Percentiles rank a stretch among this genome's conserved stretches.
Evolutionary conservation across 2,888 invertebrate genomes (phyloP).

Genomic region (Noctua janthe): DNA sequence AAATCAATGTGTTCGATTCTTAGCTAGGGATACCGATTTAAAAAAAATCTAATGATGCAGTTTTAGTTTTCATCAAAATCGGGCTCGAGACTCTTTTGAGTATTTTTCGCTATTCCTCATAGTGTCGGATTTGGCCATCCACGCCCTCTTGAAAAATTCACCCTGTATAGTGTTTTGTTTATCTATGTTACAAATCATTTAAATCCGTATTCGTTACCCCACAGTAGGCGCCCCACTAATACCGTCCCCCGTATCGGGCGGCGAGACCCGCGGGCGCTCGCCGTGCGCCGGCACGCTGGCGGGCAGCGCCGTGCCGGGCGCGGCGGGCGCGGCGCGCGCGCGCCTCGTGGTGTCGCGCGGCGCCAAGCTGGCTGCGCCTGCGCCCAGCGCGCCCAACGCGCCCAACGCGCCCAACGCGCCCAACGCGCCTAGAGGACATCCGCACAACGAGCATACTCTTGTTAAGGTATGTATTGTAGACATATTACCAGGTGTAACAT

Average conservation of each 20-base stretch:
- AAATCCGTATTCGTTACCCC: background rate
- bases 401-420: constrained; percentile 30
- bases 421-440: constrained; percentile 36
- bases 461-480: constrained; percentile 78
- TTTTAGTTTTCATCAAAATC: too few relatives aligned
- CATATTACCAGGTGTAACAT: too few relatives aligned
- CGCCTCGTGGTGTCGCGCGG: constrained; percentile 68
- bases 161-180: too few relatives aligned
- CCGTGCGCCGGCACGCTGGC: constrained; percentile 34
- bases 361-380: constrained; percentile 59
- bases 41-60: too few relatives aligned
- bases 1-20: too few relatives aligned
- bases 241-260: constrained; percentile 57
- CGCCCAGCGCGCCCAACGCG: constrained; percentile 14
- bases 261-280: constrained; percentile 33
- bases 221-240: constrained; percentile 44
- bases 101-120: too few relatives aligned
- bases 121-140: too few relatives aligned
- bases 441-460: constrained; percentile 83
- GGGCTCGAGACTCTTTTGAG: too few relatives aligned
- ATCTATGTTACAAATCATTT: background rate
- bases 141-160: too few relatives aligned
- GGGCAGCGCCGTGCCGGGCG: constrained; percentile 17
- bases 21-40: too few relatives aligned
- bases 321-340: constrained; percentile 25